These are phyloP conservation scores for Amblyopsis hoosieri DNA, from an alignment of 2,797 vertebrate genomes.

Conservation along the genomic window DNA sequence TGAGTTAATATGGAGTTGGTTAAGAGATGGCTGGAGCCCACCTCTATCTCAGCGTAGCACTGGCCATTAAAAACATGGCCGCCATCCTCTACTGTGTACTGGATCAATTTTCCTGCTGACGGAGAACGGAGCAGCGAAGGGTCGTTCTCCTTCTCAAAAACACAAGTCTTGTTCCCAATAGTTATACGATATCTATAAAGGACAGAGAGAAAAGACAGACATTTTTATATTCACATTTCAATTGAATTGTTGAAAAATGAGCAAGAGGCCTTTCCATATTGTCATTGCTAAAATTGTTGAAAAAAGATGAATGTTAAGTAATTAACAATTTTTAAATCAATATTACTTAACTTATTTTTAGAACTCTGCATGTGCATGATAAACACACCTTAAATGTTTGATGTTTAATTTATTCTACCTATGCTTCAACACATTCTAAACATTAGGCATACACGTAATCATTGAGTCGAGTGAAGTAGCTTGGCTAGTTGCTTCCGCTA, in stretches of 20 bases:
- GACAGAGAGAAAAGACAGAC: neutral
- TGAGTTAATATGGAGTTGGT: no score
- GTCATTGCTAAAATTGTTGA: neutral
- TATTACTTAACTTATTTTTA: neutral
- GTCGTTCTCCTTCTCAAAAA: slow-evolving; percentile 98
- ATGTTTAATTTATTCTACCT: no score
- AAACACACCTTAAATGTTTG: no score
- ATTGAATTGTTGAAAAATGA: neutral
- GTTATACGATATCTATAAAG: slow-evolving; percentile 91
- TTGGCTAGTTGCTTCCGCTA: no score
- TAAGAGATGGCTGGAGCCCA: slow-evolving; percentile 42
- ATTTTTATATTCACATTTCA: no score
- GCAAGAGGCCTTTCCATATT: neutral
- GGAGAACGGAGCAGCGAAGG: slow-evolving; percentile 93
- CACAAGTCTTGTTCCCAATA: slow-evolving; percentile 98
- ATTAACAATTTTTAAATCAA: neutral
- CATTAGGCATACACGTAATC: no score
- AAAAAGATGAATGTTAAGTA: neutral
- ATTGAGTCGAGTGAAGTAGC: no score
- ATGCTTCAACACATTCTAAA: no score
- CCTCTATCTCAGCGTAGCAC: slow-evolving; percentile 98
- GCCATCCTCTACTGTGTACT: slow-evolving; percentile 95
- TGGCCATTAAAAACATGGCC: slow-evolving; percentile 96
- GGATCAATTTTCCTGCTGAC: slow-evolving; percentile 95
- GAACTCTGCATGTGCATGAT: no score